Evolutionary conservation across 2,113 vertebrate genomes (phyloP).

Genomic region (Poeciliopsis retropinna): DNA sequence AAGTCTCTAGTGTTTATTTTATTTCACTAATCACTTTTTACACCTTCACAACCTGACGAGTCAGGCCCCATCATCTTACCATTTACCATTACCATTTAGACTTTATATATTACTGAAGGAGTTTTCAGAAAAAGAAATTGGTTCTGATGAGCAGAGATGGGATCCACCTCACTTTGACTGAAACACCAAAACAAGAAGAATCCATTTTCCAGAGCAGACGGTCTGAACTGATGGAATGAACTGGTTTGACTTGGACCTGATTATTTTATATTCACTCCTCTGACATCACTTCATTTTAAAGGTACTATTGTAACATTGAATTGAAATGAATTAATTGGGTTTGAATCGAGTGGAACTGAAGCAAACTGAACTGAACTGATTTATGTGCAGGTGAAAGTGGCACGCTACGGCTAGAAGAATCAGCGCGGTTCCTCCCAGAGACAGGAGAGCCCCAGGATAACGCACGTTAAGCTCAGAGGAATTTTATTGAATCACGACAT

Average conservation of each 20-base stretch:
- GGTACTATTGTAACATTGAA: neutral
- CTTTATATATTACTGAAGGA: neutral
- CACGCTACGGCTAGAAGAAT: constrained; percentile 11
- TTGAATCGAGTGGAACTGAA: neutral
- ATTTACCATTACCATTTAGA: too few species aligned
- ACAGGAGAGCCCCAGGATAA: constrained; percentile 45
- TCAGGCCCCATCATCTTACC: neutral
- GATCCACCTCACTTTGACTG: too few species aligned
- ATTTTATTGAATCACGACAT: constrained; percentile 62
- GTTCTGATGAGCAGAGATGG: too few species aligned
- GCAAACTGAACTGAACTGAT: neutral
- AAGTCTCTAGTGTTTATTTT: too few species aligned
- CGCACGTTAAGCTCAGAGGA: constrained; percentile 45
- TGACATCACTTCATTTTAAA: neutral
- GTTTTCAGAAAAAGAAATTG: neutral
- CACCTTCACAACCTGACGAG: neutral
- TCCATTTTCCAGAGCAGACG: neutral
- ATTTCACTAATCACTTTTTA: neutral
- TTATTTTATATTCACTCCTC: neutral
- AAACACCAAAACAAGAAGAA: neutral
- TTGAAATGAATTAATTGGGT: neutral
- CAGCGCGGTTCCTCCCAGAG: constrained; percentile 29
- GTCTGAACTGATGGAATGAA: neutral
- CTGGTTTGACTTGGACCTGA: neutral
- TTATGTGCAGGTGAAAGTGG: constrained; percentile 19